Evolutionary conservation across 2,888 invertebrate genomes (phyloP), one percentile per base, ranked within the genome.

Genomic region (Noctua pronuba): DNA sequence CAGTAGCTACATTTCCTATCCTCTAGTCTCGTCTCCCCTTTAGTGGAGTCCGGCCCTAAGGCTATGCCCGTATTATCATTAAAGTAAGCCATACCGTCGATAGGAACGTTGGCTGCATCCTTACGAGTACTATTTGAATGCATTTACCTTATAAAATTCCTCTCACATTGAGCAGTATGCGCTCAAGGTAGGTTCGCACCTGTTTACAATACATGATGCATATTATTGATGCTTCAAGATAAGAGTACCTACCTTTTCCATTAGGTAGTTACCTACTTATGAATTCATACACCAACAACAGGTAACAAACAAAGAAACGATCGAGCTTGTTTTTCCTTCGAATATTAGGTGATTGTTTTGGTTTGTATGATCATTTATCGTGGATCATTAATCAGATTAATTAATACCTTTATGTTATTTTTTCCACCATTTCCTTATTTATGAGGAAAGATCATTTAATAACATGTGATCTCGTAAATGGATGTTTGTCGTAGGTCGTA

Each of bases 131-230:
- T 10, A 82, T 74, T 86, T 72, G 38, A 82, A 75, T 86, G 77
- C 86, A 73, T 84, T 83, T 86, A 79, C 79, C 72, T 79, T 84
- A 74, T 79, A 69, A 79, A 69, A 84, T 81, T 70, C 79, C 55
- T 62, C 72, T 81, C 76, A 82, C 84, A 84, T 76, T 73, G 73
- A 67, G 2, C 72, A 55, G 35, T 73, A n/a, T 28, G 49, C 67
- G 38, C 38, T 78, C 86, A 86, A 86, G 86, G 86, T 74, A 66
- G 24, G 28, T 41, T 69, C 35, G 79, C 60, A 86, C 84, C 74
- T 86, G 85, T 62, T 70, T 71, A 62, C 76, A 77, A 86, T 84
- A 86, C 84, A 38, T 70, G 69, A 78, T 77, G 73, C 49, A 52
- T 75, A 44, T 73, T 69, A 75, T 67, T 78, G 72, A 75, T 71